Base-by-base conservation (phyloP, 2,113 vertebrate species). In the Gobius niger region DNA sequence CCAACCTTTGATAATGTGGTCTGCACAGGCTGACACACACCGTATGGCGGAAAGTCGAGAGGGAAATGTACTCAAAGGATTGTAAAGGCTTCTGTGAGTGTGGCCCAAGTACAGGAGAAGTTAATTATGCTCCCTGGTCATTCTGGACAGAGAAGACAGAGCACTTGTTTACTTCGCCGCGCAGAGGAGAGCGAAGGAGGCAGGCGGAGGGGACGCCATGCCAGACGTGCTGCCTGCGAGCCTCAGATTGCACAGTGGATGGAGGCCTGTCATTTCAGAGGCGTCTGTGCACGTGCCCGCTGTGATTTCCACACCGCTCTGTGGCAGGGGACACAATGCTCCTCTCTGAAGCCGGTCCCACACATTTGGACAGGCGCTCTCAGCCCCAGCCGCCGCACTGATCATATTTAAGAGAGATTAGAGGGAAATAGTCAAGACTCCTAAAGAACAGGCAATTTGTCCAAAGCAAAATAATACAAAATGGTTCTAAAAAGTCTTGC, bases 151-250 rank as follows among this genome's bases (percentile, higher is more conserved):
- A 79, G 80, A 83, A 83, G 63, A 86, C 75, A 76, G 74, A 66
- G 47, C 68, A 61, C 52, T 61, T 63, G 57, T 76, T 81, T 75
- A 77, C 65, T 64, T 75, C 65, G 72, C 81, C 79, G 78, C 69
- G 64, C 7, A 44, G 65, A 72, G 74, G 16, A 24, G 24, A 73
- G 60, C 14, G 7, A 65, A 34, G 24, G 2, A 56, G 16, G 65
- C 70, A 76, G 42, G 78, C 72, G 80, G 83, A 70, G 74, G 68
- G 78, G 78, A 80, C 74, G 44, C 59, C 41, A 0, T 70, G 86
- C 87, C 88, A 85, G 77, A 79, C 74, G 75, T 67, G 75, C 81
- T 72, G 85, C 85, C 88, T 90, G 90, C 59, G 49, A 77, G 78
- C 72, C 72, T 76, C 75, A 77, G 90, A 91, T 88, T 87, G 81